These are phyloP conservation scores for Hypotaenidia okinawae DNA, from an alignment of 2,797 vertebrate genomes.

Conservation along the genomic window DNA sequence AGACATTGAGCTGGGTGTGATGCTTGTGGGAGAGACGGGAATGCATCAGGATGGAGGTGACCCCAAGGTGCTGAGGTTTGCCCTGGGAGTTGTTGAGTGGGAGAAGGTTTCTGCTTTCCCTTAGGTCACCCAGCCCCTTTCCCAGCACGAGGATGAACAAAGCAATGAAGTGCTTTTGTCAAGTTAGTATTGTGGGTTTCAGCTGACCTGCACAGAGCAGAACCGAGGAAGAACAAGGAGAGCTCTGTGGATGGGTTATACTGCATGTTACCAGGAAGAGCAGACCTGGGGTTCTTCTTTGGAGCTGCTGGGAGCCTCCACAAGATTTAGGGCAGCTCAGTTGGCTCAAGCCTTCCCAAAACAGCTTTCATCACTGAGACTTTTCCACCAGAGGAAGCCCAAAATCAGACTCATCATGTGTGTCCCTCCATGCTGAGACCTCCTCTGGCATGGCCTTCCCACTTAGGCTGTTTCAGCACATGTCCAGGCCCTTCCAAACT, in stretches of 20 bases:
- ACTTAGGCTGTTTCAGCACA: fast-evolving
- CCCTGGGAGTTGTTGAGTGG: not conserved
- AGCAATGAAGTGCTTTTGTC: not conserved
- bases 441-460: not conserved
- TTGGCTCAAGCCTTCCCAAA: not conserved
- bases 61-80: not conserved
- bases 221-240: not conserved
- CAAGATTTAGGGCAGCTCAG: not conserved
- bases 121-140: not conserved
- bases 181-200: not conserved
- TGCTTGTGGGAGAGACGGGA: not conserved
- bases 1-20: not conserved
- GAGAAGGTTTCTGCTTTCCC: not conserved
- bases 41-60: not conserved
- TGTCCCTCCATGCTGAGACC: not conserved
- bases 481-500: not conserved
- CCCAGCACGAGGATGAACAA: not conserved
- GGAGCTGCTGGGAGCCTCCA: not conserved
- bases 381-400: not conserved
- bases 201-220: not conserved
- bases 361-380: not conserved
- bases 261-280: not conserved
- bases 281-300: not conserved
- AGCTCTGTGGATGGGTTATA: not conserved
- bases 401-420: fast-evolving